A percentile compares a stretch with the other conserved stretches of the same genome.
Evolutionary conservation across 1,140 invertebrate species (phyloP).

Genomic region (Caenorhabditis briggsae): DNA sequence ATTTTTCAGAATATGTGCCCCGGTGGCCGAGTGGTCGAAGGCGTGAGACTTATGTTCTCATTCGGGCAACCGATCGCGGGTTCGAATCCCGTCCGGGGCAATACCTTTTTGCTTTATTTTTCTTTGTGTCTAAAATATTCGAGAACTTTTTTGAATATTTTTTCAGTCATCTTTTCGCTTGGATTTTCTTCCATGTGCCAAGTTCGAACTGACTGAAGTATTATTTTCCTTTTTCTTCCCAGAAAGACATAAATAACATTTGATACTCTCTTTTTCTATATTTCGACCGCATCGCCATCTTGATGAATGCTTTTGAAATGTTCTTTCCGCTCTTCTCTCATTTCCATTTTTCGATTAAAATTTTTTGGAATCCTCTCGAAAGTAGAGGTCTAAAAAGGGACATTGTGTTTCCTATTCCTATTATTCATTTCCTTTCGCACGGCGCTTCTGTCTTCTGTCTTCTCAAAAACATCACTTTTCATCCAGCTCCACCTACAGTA

Average conservation of each 20-base stretch:
- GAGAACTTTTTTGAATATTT: too few species aligned
- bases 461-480: neutral
- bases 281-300: neutral
- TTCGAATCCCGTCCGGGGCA: too few species aligned
- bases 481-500: neutral
- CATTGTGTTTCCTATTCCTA: neutral
- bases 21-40: neutral
- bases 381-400: neutral
- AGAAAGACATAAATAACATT: too few species aligned
- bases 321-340: neutral
- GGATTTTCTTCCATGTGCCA: too few species aligned
- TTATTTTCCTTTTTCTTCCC: neutral
- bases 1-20: neutral
- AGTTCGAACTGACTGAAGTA: too few species aligned
- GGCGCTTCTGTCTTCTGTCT: neutral
- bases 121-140: too few species aligned
- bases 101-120: too few species aligned
- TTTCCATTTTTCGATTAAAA: conserved; percentile 23
- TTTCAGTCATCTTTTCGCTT: too few species aligned
- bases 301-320: neutral
- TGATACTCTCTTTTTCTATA: neutral
- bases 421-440: too few species aligned
- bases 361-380: neutral
- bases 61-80: neutral
- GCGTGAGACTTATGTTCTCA: neutral